Base-by-base conservation (phyloP, 1,140 invertebrate species). In the Drosophila sp. region DNA sequence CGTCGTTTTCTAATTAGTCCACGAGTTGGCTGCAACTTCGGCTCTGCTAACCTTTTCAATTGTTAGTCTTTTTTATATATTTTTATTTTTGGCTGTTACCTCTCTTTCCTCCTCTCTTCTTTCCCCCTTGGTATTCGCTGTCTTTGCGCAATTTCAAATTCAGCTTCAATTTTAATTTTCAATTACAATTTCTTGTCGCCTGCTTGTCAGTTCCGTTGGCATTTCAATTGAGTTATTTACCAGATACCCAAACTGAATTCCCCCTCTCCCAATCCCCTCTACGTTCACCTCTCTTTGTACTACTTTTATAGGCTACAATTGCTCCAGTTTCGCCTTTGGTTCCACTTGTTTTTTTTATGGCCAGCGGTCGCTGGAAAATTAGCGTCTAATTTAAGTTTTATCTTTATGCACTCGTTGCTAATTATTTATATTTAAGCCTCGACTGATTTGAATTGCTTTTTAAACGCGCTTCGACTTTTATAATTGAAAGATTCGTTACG, bases 171-270 rank as follows among this genome's bases (percentile, higher is more conserved):
- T 86, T 84, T 51, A 36, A 51, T 41, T 62, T 62, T 61, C 45
- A 61, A 34, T 61, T 72, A 78, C 78, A 78, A 86, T 89, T 86
- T 87, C 78, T 87, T 89, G 82, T 82, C 72, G 83, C 78, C 82
- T 78, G 78, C 82, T 83, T 82, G 83, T 89, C 82, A 87, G 83
- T 89, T 87, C 67, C 83, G 79, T 87, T 87, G 82, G 78, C 82
- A 82, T 87, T 89, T 87, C 83, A 89, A 87, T 89, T 87, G 83
- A 87, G 83, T 87, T 89, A 87, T 87, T 87, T 87, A 62, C 79
- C 16, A 56, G 70, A 57, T 53, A 57, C n/a, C 66, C 67, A 50
- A 46, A 25, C 25, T 45, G 38, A 27, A 13, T n/a, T n/a, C 29
- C 34, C 11, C 41, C n/a, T 27, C 7, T 11, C 6, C 8, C 27